phyloP scores from a whole-genome alignment of 53 echinoderm and acorn worm genomes.

The Glandiceps talaboti region DNA sequence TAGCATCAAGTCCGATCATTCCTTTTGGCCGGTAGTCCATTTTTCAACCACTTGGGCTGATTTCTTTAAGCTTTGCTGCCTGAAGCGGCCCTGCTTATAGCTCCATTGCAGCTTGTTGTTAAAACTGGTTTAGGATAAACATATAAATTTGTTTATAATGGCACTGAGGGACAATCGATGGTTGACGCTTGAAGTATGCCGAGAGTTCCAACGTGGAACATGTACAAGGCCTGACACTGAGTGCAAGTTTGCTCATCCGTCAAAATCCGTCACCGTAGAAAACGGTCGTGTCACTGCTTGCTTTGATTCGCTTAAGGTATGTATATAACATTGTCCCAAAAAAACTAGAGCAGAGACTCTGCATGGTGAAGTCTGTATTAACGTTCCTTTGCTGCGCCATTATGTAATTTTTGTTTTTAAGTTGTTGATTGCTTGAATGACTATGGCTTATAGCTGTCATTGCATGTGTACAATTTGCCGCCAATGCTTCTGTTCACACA shows the following conservation, averaged over 20 bases:
- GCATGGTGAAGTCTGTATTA: background rate
- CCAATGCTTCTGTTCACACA: background rate
- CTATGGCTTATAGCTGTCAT: background rate
- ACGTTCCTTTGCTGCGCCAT: background rate
- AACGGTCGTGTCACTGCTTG: conserved; percentile 98
- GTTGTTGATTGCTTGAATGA: background rate
- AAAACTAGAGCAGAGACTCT: background rate
- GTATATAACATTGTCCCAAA: conserved; percentile 11
- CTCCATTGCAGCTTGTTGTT: background rate
- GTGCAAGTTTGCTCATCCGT: conserved; percentile 99
- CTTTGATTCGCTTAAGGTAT: conserved; percentile 99
- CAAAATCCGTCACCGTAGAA: conserved; percentile 96
- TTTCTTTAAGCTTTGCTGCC: background rate
- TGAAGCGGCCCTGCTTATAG: background rate
- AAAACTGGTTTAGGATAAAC: background rate
- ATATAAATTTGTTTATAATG: too few relatives aligned
- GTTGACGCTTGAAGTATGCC: conserved; percentile 98
- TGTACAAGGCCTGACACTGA: conserved; percentile 95
- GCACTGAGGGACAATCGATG: conserved; percentile 95
- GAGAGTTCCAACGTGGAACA: conserved; percentile 95
- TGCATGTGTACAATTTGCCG: background rate
- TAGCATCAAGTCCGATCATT: background rate
- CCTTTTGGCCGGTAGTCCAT: background rate
- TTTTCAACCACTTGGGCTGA: background rate
- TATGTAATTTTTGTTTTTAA: too few relatives aligned